Percentiles rank a stretch among this genome's conserved stretches.
phyloP scores from a whole-genome alignment of 1,140 invertebrate genomes.

The Drosophila sechellia region DNA sequence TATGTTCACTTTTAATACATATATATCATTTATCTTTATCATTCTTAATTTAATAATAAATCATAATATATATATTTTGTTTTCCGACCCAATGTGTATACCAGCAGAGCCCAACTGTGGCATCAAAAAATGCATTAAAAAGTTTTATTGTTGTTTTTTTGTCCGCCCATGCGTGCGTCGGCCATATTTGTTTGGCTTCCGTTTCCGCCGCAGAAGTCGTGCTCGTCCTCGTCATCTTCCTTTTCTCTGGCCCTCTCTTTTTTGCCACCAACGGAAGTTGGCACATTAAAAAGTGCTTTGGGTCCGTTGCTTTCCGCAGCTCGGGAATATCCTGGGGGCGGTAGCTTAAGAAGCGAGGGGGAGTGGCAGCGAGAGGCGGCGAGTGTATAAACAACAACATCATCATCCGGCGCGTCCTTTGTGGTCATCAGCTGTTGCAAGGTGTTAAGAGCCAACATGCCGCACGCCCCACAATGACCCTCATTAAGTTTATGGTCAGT shows the following conservation, averaged over 20 bases:
- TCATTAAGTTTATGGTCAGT: conserved; percentile 77
- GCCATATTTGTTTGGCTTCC: conserved; percentile 80
- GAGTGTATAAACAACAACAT: conserved; percentile 56
- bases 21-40: no score
- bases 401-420: conserved; percentile 33
- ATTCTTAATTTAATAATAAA: conserved; percentile 8
- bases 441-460: conserved; percentile 71
- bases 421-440: conserved; percentile 52
- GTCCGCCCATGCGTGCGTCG: conserved; percentile 37
- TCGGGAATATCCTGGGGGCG: conserved; percentile 24
- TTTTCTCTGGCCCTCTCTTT: not conserved
- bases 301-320: conserved; percentile 22
- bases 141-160: conserved; percentile 69
- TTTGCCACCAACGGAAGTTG: conserved; percentile 59
- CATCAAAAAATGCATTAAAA: conserved; percentile 72
- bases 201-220: conserved; percentile 56
- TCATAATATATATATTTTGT: not conserved
- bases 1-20: no score
- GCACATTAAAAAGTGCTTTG: conserved; percentile 63
- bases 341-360: conserved; percentile 24
- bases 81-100: conserved; percentile 28
- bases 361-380: conserved; percentile 1
- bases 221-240: conserved; percentile 24
- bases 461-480: conserved; percentile 64
- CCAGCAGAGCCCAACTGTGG: conserved; percentile 6